Base-by-base conservation (phyloP, 2,888 invertebrate species). In the Drosophila emarginata region DNA sequence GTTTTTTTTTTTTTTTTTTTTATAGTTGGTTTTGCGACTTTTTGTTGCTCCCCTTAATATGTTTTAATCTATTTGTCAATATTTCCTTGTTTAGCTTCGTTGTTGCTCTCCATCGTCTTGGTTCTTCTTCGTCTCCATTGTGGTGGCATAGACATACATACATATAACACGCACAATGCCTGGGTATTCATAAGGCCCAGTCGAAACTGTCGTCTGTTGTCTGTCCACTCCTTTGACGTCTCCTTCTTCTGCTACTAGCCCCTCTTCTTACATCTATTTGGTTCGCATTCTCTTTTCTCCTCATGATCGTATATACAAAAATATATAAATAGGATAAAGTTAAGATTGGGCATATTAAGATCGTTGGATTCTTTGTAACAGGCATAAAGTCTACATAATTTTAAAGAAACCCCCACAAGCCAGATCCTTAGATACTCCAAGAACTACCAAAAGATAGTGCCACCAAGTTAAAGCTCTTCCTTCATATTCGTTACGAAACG, bases 31-130 rank as follows among this genome's bases (percentile, higher is more conserved):
- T 62, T 62, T 63, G 71, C 57, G 28, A 36, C 69, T 40, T 32
- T 61, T 61, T 50, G 73, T 58, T 40, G 69, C 56, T 59, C 68
- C 61, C 45, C 61, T 87, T 82, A 82, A 88, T 84, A 88, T 87
- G 82, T 85, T 74, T 78, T 87, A 88, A 87, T 87, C 82, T 89
- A 89, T 89, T 81, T 83, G 82, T 87, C 82, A 87, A 87, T 88
- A 82, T 88, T 82, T 82, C 68, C 82, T 74, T 87, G 82, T 88
- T 84, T 82, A 83, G 79, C 78, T 78, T 73, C 45, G 45, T 45
- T 18, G 15, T 75, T 73, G 64, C 61, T 62, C 67, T 39, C 69
- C 40, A 52, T 67, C 62, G 65, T 63, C 77, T 72, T 72, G 70
- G 18, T 57, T 75, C 53, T 66, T 64, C 37, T 28, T 39, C 26